Evolutionary conservation across 2,888 invertebrate species (phyloP), one percentile per base, ranked within the genome.

Genomic region (Drosophila birchii): DNA sequence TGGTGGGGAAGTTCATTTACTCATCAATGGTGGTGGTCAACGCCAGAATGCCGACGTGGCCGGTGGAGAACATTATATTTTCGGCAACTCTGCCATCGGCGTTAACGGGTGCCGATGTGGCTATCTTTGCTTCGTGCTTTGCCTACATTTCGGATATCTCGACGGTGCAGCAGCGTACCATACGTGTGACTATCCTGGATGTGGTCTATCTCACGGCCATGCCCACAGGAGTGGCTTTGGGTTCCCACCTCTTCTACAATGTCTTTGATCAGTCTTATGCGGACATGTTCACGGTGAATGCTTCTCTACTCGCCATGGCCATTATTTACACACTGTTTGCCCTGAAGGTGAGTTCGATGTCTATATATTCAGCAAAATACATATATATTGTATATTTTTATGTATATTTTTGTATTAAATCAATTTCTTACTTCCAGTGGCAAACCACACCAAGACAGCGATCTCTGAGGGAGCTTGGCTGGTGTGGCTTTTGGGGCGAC

Each of bases 61-160:
- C 96, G 0, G 90, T 97, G 32, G 94, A 96, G 79, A 95, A 95
- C 82, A 93, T 96, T 0, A 94, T 96, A 66, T 96, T 95, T 81
- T 95, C 96, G 2, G 97, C 96, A 0, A 95, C 95, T 4, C 92
- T 97, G 47, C 97, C 97, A 0, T 95, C 95, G 92, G 95, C 96
- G 0, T 85, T 97, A 53, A 95, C 96, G 0, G 97, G 96, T 0
- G 96, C 96, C 0, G 96, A 96, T 89, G 94, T 97, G 43, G 96
- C 96, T 0, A 96, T 97, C 78, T 97, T 97, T 90, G 96, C 96
- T 2, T 95, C 95, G 0, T 95, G 95, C 73, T 96, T 96, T 88
- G 94, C 96, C 0, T 97, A 97, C 90, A 94, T 98, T 54, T 95
- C 97, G 1, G 97, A 97, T 85, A 94, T 97, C 23, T 95, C 97